phyloP scores from a whole-genome alignment of 2,113 vertebrate genomes.

The Istiophorus platypterus region DNA sequence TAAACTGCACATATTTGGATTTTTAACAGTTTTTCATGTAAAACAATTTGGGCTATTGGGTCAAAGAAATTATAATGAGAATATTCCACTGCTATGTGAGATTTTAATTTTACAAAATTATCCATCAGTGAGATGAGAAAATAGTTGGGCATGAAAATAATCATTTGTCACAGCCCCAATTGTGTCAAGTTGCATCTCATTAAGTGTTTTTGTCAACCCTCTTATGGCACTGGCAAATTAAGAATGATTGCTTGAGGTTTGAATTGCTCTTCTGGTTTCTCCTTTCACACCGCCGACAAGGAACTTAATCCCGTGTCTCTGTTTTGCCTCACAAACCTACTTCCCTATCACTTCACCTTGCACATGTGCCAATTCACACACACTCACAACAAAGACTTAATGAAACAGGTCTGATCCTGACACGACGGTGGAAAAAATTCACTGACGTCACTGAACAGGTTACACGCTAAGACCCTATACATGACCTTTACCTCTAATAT shows the following conservation, averaged over 20 bases:
- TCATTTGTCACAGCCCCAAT: no score
- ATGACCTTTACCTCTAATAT: conserved; percentile 2
- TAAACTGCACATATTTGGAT: not conserved
- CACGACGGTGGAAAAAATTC: conserved; percentile 19
- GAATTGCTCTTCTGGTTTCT: no score
- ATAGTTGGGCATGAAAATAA: no score
- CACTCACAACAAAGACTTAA: conserved; percentile 23
- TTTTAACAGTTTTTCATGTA: not conserved
- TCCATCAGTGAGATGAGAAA: no score
- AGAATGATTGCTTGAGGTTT: no score
- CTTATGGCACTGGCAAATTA: no score
- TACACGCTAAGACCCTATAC: not conserved
- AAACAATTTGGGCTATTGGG: not conserved
- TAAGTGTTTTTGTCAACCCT: conserved; percentile 1
- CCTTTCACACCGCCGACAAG: no score
- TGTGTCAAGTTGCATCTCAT: not conserved
- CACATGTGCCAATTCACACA: conserved; percentile 12
- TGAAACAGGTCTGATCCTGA: conserved; percentile 48
- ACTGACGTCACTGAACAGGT: conserved; percentile 14
- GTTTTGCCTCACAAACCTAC: not conserved
- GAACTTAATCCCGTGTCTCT: not conserved
- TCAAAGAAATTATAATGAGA: not conserved
- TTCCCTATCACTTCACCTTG: not conserved
- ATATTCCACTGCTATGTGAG: not conserved
- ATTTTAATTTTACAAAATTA: no score